Evolutionary conservation across 2,888 invertebrate genomes (phyloP).

Genomic region (Ectemnius cavifrons): DNA sequence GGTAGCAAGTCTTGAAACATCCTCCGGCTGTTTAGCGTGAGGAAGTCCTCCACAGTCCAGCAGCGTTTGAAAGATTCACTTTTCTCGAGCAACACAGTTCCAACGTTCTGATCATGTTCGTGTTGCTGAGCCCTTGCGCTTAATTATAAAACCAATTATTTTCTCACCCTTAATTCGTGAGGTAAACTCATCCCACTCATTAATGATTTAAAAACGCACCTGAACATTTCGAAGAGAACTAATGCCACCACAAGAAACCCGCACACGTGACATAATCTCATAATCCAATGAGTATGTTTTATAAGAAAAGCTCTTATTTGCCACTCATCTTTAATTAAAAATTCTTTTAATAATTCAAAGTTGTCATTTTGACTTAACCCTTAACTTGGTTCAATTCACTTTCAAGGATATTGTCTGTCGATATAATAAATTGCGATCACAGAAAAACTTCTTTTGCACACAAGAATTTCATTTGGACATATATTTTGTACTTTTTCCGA

Average conservation of each 20-base stretch:
- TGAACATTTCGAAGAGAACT: slow-evolving; percentile 38
- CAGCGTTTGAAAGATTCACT: slow-evolving; percentile 65
- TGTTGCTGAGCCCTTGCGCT: slow-evolving; percentile 54
- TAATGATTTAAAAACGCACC: slow-evolving; percentile 27
- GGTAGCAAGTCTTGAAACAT: slow-evolving; percentile 73
- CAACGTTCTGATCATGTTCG: slow-evolving; percentile 61
- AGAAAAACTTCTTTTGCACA: too few relatives aligned
- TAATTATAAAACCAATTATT: neutral
- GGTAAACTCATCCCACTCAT: neutral
- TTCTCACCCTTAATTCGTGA: neutral
- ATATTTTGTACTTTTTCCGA: too few relatives aligned
- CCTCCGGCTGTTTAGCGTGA: slow-evolving; percentile 67
- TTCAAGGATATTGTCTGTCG: too few relatives aligned
- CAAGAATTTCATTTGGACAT: too few relatives aligned
- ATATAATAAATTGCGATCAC: too few relatives aligned
- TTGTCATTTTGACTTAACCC: too few relatives aligned
- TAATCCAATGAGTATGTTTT: slow-evolving; percentile 49
- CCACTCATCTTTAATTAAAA: too few relatives aligned
- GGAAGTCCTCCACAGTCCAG: slow-evolving; percentile 71
- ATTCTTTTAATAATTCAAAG: too few relatives aligned
- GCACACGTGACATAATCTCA: slow-evolving; percentile 60
- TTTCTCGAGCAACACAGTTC: slow-evolving; percentile 72
- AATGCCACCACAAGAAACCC: slow-evolving; percentile 48
- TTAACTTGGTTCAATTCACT: too few relatives aligned
- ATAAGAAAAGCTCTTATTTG: too few relatives aligned